Conservation (phyloP, 2,797 vertebrate genomes). For the Hafferia zeledoni region DNA sequence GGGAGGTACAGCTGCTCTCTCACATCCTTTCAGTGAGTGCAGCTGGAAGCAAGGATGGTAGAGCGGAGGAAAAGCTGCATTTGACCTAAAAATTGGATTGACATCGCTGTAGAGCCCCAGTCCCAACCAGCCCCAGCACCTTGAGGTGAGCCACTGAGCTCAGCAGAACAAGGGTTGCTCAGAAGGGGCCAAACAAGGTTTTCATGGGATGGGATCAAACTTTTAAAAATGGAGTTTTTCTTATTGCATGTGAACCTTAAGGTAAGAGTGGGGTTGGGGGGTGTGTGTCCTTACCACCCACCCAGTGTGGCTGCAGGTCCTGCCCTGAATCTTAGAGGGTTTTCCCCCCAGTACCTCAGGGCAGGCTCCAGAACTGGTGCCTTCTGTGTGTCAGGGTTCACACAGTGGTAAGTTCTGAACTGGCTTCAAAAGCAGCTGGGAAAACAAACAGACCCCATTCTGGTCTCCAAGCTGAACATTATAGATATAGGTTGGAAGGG, state of each 20-base stretch:
- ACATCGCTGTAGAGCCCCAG: fast-evolving
- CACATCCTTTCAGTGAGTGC: fast-evolving
- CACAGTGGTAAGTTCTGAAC: background rate
- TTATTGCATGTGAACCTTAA: background rate
- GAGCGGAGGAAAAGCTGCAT: background rate
- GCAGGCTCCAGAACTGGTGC: background rate
- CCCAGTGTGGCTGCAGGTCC: background rate
- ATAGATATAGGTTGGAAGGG: background rate
- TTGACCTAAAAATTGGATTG: background rate
- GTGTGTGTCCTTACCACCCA: background rate
- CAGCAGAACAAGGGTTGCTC: background rate
- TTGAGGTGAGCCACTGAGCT: background rate
- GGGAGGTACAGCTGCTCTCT: background rate
- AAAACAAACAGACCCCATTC: background rate
- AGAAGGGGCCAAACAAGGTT: background rate
- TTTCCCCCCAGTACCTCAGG: background rate
- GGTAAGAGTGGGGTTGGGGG: no score
- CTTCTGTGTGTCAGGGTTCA: background rate
- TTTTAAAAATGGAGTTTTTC: background rate
- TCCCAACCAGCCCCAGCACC: background rate
- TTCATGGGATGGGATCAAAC: background rate
- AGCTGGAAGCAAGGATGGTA: background rate
- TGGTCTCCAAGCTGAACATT: background rate
- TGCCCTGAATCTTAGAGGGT: background rate
- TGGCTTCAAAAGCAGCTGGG: background rate